Conservation (phyloP, 2,797 vertebrate genomes). For the Crossoptilon crossoptilon region DNA sequence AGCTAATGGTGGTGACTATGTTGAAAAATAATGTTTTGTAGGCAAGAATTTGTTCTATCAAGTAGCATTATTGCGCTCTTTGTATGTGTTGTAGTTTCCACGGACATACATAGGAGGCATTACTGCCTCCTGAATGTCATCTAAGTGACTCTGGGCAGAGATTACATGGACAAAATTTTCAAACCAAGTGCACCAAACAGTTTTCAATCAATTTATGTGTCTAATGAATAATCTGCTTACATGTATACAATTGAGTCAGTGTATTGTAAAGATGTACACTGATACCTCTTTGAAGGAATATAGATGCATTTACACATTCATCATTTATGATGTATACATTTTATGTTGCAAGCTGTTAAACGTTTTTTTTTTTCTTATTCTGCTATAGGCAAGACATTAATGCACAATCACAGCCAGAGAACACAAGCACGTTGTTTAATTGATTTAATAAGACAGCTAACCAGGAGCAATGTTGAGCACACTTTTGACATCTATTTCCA, state of each 20-base stretch:
- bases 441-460: neutral
- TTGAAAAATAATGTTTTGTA: no score
- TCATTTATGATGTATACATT: neutral
- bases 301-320: neutral
- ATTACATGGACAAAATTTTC: neutral
- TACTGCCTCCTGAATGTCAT: neutral
- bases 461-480: accelerated
- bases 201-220: neutral
- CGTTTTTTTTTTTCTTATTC: neutral
- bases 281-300: neutral
- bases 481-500: neutral
- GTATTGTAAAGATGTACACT: neutral
- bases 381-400: neutral
- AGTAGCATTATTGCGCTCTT: no score
- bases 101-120: no score
- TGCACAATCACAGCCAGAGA: neutral
- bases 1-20: no score
- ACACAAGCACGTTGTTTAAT: neutral
- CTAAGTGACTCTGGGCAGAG: neutral
- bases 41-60: no score
- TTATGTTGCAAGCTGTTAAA: neutral
- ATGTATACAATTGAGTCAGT: accelerated
- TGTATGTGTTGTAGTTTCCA: no score
- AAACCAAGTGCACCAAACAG: neutral
- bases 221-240: neutral